Base-by-base conservation (phyloP, 1,140 invertebrate genomes). In the Heliconius nattereri region DNA sequence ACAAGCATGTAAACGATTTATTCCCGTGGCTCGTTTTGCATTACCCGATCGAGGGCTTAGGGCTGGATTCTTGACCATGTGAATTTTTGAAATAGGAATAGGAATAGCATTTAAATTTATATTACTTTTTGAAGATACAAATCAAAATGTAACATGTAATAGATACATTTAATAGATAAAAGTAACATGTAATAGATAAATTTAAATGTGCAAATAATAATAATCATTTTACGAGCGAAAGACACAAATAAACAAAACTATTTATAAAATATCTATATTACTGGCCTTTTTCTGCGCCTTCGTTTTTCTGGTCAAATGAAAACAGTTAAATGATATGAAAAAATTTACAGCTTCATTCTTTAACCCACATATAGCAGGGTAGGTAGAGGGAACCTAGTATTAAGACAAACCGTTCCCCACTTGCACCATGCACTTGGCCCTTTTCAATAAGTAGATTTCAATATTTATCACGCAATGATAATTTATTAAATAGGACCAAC, bases 1-100 rank as follows among this genome's bases (percentile, higher is more conserved):
- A 94, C 92, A 93, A 92, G 87, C 92, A 94, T 94, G 91, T 94
- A 94, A 94, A 94, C 92, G 89, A 94, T 94, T 94, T 94, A 93
- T 94, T 90, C 91, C 90, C 86, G 87, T 87, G 84, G 84, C 88
- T 91, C 86, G 91, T 93, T 94, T 93, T 93, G 91, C 91, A 92
- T 94, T 92, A 92, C 89, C 85, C 87, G 91, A 92, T 92, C 89
- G 85, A 85, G 87, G 90, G 85, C 84, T 66, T 84, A 94, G 92
- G 92, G 92, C 82, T 92, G 91, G 72, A 85, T 70, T 54, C 26
- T 66, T 66, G 60, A 66, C 60, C 60, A 66, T 26, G 26, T 16
- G 2, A 66, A 29, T 26, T 60, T 54, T 66, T 23, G n/a, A 23
- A 26, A 60, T 9, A 6, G 23, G 1, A 23, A 3, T 16, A 66